A percentile compares a stretch with the other conserved stretches of the same genome.
phyloP scores from a whole-genome alignment of 2,113 vertebrate genomes.

The Ameiurus melas region DNA sequence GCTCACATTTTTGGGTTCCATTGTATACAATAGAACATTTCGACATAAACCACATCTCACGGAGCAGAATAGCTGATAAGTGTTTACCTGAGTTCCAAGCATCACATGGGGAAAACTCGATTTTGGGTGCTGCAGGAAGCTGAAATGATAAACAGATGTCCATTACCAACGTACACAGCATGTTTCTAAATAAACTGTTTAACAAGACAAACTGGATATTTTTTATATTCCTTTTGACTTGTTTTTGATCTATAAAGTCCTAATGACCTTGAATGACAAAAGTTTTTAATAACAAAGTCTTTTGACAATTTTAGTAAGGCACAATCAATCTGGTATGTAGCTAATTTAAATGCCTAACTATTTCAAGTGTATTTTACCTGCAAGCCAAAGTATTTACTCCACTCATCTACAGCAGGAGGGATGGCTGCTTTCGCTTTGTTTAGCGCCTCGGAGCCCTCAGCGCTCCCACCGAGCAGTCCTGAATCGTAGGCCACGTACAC shows the following conservation, averaged over 20 bases:
- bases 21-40: not conserved
- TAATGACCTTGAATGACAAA: not conserved
- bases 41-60: not conserved
- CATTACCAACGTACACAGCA: not conserved
- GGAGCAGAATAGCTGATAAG: not conserved
- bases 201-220: not conserved
- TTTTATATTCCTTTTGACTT: not conserved
- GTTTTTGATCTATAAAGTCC: not conserved
- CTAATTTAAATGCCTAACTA: not conserved
- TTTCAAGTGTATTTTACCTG: slow-evolving; percentile 70
- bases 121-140: slow-evolving; percentile 80
- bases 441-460: slow-evolving; percentile 78
- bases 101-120: slow-evolving; percentile 79
- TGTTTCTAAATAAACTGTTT: not conserved
- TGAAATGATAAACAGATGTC: slow-evolving; percentile 60
- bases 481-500: slow-evolving; percentile 83
- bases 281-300: not conserved
- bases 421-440: slow-evolving; percentile 77
- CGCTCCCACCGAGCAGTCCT: slow-evolving; percentile 80
- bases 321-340: not conserved
- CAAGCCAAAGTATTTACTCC: slow-evolving; percentile 84
- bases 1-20: not conserved
- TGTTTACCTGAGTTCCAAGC: slow-evolving; percentile 88
- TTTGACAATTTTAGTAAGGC: not conserved
- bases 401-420: slow-evolving; percentile 83